These are phyloP conservation scores for Romanogobio albipinnatus DNA, from an alignment of 2,113 vertebrate genomes.

Conservation along the genomic window DNA sequence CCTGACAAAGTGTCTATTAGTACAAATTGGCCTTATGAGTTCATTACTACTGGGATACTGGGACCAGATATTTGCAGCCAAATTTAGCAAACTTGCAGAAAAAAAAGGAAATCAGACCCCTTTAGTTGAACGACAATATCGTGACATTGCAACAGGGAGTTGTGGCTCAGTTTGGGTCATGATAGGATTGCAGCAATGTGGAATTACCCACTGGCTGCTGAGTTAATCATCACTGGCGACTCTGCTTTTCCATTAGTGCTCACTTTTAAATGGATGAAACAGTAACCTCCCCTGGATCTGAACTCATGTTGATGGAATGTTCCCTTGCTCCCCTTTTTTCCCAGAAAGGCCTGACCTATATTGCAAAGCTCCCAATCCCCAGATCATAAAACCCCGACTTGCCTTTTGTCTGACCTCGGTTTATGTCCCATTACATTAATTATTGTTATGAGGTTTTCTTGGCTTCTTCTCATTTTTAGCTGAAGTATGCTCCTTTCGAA, in stretches of 20 bases:
- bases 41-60: background rate
- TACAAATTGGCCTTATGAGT: background rate
- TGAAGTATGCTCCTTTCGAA: constrained; percentile 20
- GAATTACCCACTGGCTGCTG: constrained; percentile 2
- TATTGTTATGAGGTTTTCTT: constrained; percentile 46
- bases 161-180: constrained; percentile 9
- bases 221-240: constrained; percentile 25
- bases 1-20: too few species aligned
- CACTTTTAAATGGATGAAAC: constrained; percentile 35
- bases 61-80: background rate
- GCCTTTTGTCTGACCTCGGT: constrained; percentile 67
- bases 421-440: constrained; percentile 61
- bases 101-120: background rate
- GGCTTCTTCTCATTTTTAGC: constrained; percentile 55
- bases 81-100: background rate
- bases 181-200: background rate
- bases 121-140: background rate
- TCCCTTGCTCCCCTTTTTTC: constrained; percentile 49
- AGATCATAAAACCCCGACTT: constrained; percentile 22
- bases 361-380: constrained; percentile 5
- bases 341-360: constrained; percentile 52
- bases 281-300: constrained; percentile 37
- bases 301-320: constrained; percentile 32
- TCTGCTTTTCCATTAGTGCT: constrained; percentile 27
- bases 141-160: background rate